Percentiles rank a stretch among this genome's conserved stretches.
phyloP scores from a whole-genome alignment of 1,140 invertebrate species.

The Cardiocondyla obscurior region DNA sequence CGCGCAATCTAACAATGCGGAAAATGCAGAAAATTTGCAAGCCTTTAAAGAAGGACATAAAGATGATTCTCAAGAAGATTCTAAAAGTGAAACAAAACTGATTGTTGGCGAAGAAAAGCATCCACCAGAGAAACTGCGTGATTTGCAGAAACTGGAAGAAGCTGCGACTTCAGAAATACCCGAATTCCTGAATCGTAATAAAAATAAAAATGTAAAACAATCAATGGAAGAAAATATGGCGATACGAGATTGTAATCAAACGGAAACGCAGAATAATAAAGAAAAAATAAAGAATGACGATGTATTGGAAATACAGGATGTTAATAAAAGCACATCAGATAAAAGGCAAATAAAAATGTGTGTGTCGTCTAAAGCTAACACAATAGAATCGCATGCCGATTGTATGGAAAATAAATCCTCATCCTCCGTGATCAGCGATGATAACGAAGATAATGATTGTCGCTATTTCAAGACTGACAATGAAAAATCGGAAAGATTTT shows the following conservation, averaged over 20 bases:
- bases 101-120: background rate
- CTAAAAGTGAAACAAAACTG: background rate
- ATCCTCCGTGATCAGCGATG: conserved; percentile 37
- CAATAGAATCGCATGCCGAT: background rate
- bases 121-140: background rate
- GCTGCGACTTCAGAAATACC: background rate
- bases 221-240: background rate
- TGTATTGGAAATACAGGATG: background rate
- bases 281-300: background rate
- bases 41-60: background rate
- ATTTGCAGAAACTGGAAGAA: background rate
- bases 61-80: background rate
- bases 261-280: background rate
- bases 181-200: background rate
- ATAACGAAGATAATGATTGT: conserved; percentile 73
- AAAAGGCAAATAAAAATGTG: conserved; percentile 35
- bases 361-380: background rate
- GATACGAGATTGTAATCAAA: background rate
- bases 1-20: background rate
- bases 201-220: background rate
- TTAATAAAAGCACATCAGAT: background rate
- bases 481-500: conserved; percentile 68
- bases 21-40: background rate
- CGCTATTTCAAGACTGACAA: conserved; percentile 74
- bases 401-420: conserved; percentile 24